Conservation (phyloP, 1,140 invertebrate genomes). For the Tetragonula clypearis region DNA sequence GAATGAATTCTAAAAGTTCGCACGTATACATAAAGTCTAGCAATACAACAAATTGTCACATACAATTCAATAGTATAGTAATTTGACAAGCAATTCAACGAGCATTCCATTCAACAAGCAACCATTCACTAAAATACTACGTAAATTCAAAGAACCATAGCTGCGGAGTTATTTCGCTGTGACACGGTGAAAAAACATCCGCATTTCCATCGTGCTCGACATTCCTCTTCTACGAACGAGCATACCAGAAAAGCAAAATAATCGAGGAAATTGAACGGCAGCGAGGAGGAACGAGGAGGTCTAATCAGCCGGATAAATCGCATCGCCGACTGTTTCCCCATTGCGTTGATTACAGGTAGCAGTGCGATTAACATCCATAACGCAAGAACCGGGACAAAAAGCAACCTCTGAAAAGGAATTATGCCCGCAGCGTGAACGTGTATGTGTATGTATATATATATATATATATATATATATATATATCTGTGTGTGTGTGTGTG, state of each 20-base stretch:
- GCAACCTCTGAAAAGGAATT: slow-evolving; percentile 17
- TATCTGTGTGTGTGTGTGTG: no score
- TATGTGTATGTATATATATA: no score
- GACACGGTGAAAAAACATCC: not conserved
- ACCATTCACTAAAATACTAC: not conserved
- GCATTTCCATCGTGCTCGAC: no score
- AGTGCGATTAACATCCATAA: not conserved
- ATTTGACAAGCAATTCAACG: no score
- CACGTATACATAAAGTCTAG: no score
- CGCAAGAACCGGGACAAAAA: not conserved
- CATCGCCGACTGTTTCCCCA: not conserved
- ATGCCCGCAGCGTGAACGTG: slow-evolving; percentile 1
- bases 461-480: no score
- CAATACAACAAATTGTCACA: no score
- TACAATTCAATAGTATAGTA: no score
- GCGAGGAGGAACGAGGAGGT: not conserved
- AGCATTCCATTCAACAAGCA: no score
- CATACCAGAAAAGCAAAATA: not conserved
- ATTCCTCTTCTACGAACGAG: not conserved
- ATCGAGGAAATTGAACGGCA: not conserved
- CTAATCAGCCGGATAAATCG: slow-evolving; percentile 12
- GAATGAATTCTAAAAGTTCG: no score
- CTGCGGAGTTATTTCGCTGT: not conserved
- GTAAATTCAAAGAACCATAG: not conserved
- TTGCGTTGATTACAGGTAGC: slow-evolving; percentile 14